Evolutionary conservation across 2,888 invertebrate species (phyloP).

Genomic region (Phengaris arion): DNA sequence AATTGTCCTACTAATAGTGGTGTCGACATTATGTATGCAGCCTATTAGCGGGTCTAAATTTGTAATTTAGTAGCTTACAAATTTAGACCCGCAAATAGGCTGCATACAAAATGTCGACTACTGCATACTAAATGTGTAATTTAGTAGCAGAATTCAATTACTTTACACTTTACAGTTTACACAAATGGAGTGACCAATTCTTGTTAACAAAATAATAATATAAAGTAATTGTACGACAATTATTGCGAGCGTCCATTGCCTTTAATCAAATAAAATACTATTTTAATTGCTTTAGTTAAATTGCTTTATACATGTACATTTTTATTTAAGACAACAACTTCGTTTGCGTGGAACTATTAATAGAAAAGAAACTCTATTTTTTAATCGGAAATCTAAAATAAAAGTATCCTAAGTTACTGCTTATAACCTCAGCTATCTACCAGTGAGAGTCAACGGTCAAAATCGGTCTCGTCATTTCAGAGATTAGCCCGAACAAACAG

Average conservation of each 20-base stretch:
- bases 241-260: background rate
- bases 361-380: too few relatives aligned
- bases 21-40: background rate
- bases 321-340: background rate
- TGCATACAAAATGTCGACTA: too few relatives aligned
- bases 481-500: too few relatives aligned
- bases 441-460: too few relatives aligned
- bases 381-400: too few relatives aligned
- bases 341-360: too few relatives aligned
- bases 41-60: background rate
- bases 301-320: background rate
- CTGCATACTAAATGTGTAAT: slow-evolving; percentile 19
- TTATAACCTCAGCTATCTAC: too few relatives aligned
- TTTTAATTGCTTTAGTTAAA: slow-evolving; percentile 5
- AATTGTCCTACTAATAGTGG: slow-evolving; percentile 21
- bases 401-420: too few relatives aligned
- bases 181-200: background rate
- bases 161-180: background rate
- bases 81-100: too few relatives aligned
- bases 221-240: background rate
- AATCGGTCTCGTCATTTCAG: too few relatives aligned
- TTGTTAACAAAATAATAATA: background rate
- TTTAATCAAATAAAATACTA: slow-evolving; percentile 14
- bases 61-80: slow-evolving; percentile 17
- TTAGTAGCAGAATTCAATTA: slow-evolving; percentile 15